Percentiles rank a stretch among this genome's conserved stretches.
Conservation (phyloP, 2,888 invertebrate genomes). For the Lepetodrilus schrolli region DNA sequence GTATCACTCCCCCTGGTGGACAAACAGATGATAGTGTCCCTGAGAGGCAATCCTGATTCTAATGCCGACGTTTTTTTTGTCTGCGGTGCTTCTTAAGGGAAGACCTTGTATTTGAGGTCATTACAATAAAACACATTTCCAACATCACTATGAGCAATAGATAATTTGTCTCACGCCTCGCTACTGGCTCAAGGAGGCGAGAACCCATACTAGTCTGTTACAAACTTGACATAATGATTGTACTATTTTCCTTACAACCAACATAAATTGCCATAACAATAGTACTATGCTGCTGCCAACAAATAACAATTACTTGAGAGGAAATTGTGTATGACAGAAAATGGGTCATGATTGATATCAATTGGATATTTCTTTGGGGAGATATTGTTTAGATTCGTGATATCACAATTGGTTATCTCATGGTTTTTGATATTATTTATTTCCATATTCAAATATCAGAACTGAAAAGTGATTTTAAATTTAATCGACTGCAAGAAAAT, state of each 20-base stretch:
- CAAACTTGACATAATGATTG: neutral
- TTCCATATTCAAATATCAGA: no score
- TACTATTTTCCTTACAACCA: constrained; percentile 23
- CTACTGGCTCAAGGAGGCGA: neutral
- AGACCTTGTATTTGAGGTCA: constrained; percentile 28
- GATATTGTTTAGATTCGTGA: neutral
- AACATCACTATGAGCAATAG: neutral
- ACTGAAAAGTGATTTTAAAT: no score
- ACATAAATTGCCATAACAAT: no score
- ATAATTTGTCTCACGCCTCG: constrained; percentile 7
- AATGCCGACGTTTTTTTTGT: constrained; percentile 12
- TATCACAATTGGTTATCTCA: neutral
- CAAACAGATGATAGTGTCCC: neutral
- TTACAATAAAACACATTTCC: constrained; percentile 28
- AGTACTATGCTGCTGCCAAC: constrained; percentile 5
- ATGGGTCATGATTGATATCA: neutral
- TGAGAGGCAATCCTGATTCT: neutral
- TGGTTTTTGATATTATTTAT: no score
- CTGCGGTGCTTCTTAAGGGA: neutral
- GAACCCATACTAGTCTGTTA: neutral
- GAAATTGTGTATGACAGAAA: neutral
- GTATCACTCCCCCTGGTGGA: neutral
- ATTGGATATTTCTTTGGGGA: neutral
- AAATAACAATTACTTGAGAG: neutral
- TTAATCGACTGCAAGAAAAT: no score